Conservation (phyloP, 2,888 invertebrate genomes). For the Noctua pronuba region DNA sequence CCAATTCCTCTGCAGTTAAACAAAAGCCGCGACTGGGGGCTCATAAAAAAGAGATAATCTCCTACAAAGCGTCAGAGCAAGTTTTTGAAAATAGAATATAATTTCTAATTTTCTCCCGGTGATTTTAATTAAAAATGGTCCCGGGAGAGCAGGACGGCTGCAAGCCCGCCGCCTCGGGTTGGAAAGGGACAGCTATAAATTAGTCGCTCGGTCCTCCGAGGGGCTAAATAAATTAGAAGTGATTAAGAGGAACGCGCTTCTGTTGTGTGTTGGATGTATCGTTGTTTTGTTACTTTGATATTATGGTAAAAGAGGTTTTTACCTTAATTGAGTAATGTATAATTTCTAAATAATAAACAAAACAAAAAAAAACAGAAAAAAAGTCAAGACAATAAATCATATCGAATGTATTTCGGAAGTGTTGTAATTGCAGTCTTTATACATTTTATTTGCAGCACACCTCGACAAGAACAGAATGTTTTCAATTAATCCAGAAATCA, state of each 20-base stretch:
- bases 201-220: slow-evolving; percentile 85
- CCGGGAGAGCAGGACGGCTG: slow-evolving; percentile 85
- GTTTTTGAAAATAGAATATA: slow-evolving; percentile 91
- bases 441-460: slow-evolving; percentile 50
- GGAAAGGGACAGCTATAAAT: slow-evolving; percentile 88
- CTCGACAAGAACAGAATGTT: slow-evolving; percentile 62
- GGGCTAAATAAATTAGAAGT: slow-evolving; percentile 90
- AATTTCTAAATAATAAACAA: slow-evolving; percentile 4
- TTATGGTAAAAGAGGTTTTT: slow-evolving; percentile 70
- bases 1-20: slow-evolving; percentile 87
- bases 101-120: slow-evolving; percentile 90
- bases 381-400: slow-evolving; percentile 37
- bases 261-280: slow-evolving; percentile 83
- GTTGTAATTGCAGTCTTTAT: slow-evolving; percentile 59
- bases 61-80: slow-evolving; percentile 89
- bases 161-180: slow-evolving; percentile 76
- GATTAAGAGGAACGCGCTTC: slow-evolving; percentile 90
- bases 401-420: slow-evolving; percentile 51
- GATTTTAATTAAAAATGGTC: slow-evolving; percentile 91
- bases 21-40: slow-evolving; percentile 87
- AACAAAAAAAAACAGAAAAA: slow-evolving; percentile 5
- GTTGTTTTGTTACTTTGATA: slow-evolving; percentile 82
- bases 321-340: slow-evolving; percentile 60
- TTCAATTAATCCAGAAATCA: slow-evolving; percentile 72
- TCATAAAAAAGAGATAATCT: slow-evolving; percentile 90